Evolutionary conservation across 2,113 vertebrate species (phyloP).

Genomic region (Cryptotis parvus): DNA sequence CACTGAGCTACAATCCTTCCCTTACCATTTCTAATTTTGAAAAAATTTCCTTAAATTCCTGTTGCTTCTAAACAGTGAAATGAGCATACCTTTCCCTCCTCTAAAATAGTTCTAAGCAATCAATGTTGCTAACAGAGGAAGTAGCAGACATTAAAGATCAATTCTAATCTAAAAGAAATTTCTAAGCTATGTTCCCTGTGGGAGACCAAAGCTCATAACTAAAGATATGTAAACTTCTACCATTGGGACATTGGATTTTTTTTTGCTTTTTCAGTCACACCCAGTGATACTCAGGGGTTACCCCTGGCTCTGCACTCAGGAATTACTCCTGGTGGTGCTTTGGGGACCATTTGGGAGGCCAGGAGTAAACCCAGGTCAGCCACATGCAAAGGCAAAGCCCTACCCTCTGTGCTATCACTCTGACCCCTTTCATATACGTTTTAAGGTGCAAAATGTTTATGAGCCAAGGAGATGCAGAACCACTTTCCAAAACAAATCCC

Average conservation of each 20-base stretch:
- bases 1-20: no score
- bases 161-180: background rate
- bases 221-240: background rate
- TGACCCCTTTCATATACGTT: background rate
- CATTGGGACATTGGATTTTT: background rate
- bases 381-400: no score
- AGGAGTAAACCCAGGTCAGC: no score
- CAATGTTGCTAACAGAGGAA: background rate
- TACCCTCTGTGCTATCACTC: no score
- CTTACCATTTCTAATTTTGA: background rate
- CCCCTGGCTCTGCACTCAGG: no score
- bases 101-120: background rate
- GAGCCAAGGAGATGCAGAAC: background rate
- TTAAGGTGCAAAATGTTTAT: background rate
- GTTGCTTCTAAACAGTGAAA: background rate
- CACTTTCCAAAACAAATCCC: constrained; percentile 33
- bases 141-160: background rate
- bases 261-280: no score
- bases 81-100: background rate
- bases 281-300: no score
- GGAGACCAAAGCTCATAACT: background rate
- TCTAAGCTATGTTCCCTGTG: background rate
- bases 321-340: no score
- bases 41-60: constrained; percentile 13
- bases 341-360: no score